Conservation (phyloP, 2,113 vertebrate species). For the Festucalex cinctus region DNA sequence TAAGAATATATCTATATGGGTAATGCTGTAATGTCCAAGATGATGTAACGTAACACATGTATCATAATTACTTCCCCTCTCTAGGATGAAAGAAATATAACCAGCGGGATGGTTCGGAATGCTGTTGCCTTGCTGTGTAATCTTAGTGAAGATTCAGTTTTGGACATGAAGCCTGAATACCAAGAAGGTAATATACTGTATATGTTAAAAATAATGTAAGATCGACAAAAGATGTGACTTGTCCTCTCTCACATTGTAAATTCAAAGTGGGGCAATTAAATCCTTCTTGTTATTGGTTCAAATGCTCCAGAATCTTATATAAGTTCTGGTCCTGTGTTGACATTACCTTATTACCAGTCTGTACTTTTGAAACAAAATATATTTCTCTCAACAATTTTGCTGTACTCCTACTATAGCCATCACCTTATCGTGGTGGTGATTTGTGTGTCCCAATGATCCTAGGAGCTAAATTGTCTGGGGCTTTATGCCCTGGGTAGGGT, state of each 20-base stretch:
- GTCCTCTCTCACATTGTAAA: background rate
- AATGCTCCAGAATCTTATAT: constrained; percentile 12
- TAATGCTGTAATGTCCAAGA: background rate
- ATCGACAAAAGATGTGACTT: too few relatives aligned
- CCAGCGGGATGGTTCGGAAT: constrained; percentile 45
- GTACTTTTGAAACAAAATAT: too few relatives aligned
- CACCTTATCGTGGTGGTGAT: too few relatives aligned
- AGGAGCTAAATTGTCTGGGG: too few relatives aligned
- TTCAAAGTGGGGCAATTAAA: constrained; percentile 11
- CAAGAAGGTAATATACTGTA: constrained; percentile 42
- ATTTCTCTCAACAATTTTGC: too few relatives aligned
- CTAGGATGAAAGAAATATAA: constrained; percentile 29
- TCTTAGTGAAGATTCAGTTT: constrained; percentile 37
- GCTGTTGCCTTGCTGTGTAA: constrained; percentile 57
- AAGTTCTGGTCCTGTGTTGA: too few relatives aligned
- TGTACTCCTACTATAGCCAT: too few relatives aligned
- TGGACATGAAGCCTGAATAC: constrained; percentile 44
- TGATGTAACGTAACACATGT: background rate
- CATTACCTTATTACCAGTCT: too few relatives aligned
- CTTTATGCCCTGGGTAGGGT: too few relatives aligned
- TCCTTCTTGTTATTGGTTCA: constrained; percentile 11
- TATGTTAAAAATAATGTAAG: background rate
- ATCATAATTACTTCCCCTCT: constrained; percentile 2
- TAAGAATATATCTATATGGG: too few relatives aligned
- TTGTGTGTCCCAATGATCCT: too few relatives aligned